These are phyloP conservation scores for Hipposideros armiger DNA, from an alignment of 2,113 vertebrate genomes.

Conservation along the genomic window DNA sequence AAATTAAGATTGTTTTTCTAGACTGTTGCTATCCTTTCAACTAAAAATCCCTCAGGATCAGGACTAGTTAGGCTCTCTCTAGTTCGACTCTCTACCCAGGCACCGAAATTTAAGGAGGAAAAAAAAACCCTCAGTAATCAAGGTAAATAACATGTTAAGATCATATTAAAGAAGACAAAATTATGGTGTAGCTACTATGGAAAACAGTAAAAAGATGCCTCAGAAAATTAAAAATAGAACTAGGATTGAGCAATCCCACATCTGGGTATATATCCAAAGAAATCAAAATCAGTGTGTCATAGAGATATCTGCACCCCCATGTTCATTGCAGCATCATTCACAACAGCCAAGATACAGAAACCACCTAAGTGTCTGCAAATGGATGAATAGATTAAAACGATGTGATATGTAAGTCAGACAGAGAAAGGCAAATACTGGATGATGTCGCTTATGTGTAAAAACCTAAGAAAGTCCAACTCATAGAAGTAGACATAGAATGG, in stretches of 20 bases:
- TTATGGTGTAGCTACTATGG: not conserved
- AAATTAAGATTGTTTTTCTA: not conserved
- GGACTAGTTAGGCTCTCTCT: not conserved
- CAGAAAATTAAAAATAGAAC: not conserved
- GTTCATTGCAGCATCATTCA: not conserved
- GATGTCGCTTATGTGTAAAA: not conserved
- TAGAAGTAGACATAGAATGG: not conserved
- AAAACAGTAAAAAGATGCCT: not conserved
- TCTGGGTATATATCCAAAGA: not conserved
- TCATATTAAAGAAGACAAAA: constrained; percentile 26
- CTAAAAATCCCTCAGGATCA: not conserved
- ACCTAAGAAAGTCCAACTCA: not conserved
- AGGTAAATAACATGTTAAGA: not conserved
- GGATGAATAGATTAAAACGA: not conserved
- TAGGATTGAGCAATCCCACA: not conserved
- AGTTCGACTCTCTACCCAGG: not conserved
- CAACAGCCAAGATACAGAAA: not conserved
- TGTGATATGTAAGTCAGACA: not conserved
- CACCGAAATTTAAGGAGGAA: not conserved
- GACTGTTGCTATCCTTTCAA: not conserved
- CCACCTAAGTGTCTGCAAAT: not conserved
- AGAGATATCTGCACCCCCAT: not conserved
- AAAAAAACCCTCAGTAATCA: not conserved
- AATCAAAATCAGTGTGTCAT: not conserved
- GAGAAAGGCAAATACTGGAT: not conserved